Evolutionary conservation across 2,113 vertebrate genomes (phyloP).

Genomic region (Trichomycterus rosablanca): DNA sequence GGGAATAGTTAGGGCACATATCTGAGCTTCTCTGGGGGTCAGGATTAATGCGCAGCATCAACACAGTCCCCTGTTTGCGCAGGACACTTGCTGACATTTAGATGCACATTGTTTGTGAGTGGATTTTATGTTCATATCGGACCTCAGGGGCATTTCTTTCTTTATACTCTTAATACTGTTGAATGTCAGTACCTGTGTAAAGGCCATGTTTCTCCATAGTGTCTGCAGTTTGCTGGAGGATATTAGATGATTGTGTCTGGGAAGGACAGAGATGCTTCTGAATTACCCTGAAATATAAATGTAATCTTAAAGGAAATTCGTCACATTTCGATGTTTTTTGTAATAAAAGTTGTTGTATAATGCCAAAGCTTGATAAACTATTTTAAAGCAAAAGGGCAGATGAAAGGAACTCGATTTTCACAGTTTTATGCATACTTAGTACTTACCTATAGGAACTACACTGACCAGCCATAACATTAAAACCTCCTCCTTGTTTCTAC

Average conservation of each 20-base stretch:
- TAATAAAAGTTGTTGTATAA: neutral
- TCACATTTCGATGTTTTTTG: no score
- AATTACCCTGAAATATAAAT: no score
- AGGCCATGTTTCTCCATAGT: slow-evolving; percentile 6
- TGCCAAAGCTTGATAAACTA: no score
- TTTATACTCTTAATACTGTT: slow-evolving; percentile 39
- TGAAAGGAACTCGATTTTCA: no score
- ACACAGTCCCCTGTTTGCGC: slow-evolving; percentile 22
- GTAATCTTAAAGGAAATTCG: no score
- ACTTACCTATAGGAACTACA: neutral
- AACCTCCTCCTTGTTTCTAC: no score
- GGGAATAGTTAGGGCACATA: no score
- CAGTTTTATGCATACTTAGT: neutral
- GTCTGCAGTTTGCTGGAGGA: slow-evolving; percentile 12
- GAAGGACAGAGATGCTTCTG: no score
- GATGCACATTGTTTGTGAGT: no score
- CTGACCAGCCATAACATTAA: no score
- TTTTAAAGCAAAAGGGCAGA: no score
- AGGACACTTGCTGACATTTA: slow-evolving; percentile 41
- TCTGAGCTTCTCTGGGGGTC: no score
- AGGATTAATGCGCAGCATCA: slow-evolving; percentile 15
- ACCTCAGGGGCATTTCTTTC: slow-evolving; percentile 36
- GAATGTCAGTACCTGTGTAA: slow-evolving; percentile 41
- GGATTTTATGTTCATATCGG: slow-evolving; percentile 30
- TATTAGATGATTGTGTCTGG: slow-evolving; percentile 7